Base-by-base conservation (phyloP, 2,797 vertebrate species). In the Distichodus sexfasciatus region DNA sequence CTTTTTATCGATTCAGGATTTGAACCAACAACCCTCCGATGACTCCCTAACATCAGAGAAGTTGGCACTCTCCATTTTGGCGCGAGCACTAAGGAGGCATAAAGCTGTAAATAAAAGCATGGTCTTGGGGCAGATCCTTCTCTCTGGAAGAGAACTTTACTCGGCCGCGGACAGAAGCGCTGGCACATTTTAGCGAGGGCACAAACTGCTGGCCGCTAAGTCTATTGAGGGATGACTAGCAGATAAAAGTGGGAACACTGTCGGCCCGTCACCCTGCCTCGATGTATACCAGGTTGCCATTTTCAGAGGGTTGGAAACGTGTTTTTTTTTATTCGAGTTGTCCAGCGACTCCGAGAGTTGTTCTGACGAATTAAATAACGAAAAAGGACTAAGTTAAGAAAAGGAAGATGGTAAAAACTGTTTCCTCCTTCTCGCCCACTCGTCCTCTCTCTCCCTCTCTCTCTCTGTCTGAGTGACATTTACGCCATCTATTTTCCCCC, bases 201-300 rank as follows among this genome's bases (percentile, higher is more conserved):
- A 47, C 23, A 53, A 58, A 64, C 28, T 10, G 6, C 43, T 7
- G 31, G 36, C 35, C 50, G 53, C 66, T 70, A 57, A 17, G 29
- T 44, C 19, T 1, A 11, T 72, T 75, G 26, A 74, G 65, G 61
- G 62, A 53, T 28, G 3, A 29, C 23, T 60, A 66, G 75, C 50
- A 74, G 72, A 23, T 71, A 76, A 76, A 76, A 21, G 31, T 11
- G 23, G 59, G 43, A 35, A 15, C 17, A 7, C 21, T 4, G 58
- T 35, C 19, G 61, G 29, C 24, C 23, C 9, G 29, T 17, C 54
- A n/a, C 4, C 11, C 17, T 57, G 31, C 1, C 24, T 57, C 3
- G 15, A 7, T 23, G 17, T 2, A 10, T 28, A 41, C n/a, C 17
- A 17, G 6, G 4, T 12, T 29, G 24, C 23, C 15, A 59, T 40